Evolutionary conservation across 2,888 invertebrate species (phyloP), one percentile per base, ranked within the genome.

Genomic region (Chalcosyrphus nemorum): DNA sequence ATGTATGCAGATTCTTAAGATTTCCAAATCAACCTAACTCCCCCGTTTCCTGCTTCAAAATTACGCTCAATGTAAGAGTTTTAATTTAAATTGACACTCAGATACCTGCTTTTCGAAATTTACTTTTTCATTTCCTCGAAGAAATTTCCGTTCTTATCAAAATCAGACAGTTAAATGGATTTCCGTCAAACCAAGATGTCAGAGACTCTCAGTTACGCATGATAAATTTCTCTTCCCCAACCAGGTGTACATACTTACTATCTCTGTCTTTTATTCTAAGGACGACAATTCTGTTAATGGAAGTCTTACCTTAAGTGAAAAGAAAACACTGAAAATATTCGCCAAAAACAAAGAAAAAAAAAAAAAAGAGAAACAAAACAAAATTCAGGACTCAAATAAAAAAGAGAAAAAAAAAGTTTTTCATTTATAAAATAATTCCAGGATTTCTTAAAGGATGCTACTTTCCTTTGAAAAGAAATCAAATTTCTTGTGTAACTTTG

Each of bases 131-230:
- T 52, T 52, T 29, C 27, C 3, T 32, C 5, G 1, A 15, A 15
- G 2, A 29, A 52, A 29, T 52, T 52, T 52, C 21, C 21, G 19
- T 27, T 50, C 54, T 15, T 17, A 54, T 54, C 29, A 54, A 29
- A 54, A 32, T 32, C 29, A 29, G 54, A 54, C 54, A 54, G 54
- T 32, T 54, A 54, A 54, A 54, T 54, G 56, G 32, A 56, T 56
- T 56, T 56, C 35, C 56, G 56, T 4, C 11, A 19, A 56, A 11
- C 32, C 56, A 32, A 29, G 54, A 2, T 54, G 54, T 32, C 27
- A 2, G 54, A 13, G 5, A 3, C 11, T 11, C 54, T 21, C 11
- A 1, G 24, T 45, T 45, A 19, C 19, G 45, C 45, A 45, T 45
- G 17, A 19, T 45, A 45, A 45, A 19, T 19, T 19, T 9, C 19